Conservation (phyloP, 2,888 invertebrate genomes). For the Callosobruchus maculatus region DNA sequence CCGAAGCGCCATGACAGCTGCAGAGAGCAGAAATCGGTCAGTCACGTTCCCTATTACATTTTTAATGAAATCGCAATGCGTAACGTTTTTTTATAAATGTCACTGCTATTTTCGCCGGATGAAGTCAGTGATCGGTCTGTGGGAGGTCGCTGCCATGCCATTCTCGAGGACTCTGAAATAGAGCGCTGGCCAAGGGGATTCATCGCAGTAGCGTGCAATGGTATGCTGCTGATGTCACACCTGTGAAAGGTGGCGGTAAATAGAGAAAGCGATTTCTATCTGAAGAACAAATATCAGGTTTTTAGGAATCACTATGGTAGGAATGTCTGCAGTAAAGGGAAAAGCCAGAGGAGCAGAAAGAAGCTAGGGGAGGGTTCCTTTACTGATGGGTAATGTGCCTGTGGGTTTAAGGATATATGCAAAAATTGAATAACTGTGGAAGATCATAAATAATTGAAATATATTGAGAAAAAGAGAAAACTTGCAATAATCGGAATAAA, state of each 20-base stretch:
- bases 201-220: not conserved
- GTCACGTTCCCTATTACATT: not conserved
- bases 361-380: too few species aligned
- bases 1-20: not conserved
- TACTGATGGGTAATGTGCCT: too few species aligned
- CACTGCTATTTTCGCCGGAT: not conserved
- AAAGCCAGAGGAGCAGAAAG: too few species aligned
- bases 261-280: too few species aligned
- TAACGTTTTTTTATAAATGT: not conserved
- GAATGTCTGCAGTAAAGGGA: too few species aligned
- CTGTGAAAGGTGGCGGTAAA: not conserved
- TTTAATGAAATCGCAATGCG: not conserved
- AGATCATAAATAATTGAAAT: too few species aligned
- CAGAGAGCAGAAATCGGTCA: not conserved
- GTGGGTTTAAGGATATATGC: too few species aligned
- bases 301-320: too few species aligned
- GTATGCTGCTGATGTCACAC: not conserved
- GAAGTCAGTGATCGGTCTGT: not conserved
- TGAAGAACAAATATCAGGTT: too few species aligned
- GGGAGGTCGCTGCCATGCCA: not conserved
- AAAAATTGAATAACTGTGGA: too few species aligned
- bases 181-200: not conserved
- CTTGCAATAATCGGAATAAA: too few species aligned
- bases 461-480: too few species aligned
- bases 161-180: not conserved